phyloP scores from a whole-genome alignment of 2,113 vertebrate genomes.

The Tympanuchus pallidicinctus region DNA sequence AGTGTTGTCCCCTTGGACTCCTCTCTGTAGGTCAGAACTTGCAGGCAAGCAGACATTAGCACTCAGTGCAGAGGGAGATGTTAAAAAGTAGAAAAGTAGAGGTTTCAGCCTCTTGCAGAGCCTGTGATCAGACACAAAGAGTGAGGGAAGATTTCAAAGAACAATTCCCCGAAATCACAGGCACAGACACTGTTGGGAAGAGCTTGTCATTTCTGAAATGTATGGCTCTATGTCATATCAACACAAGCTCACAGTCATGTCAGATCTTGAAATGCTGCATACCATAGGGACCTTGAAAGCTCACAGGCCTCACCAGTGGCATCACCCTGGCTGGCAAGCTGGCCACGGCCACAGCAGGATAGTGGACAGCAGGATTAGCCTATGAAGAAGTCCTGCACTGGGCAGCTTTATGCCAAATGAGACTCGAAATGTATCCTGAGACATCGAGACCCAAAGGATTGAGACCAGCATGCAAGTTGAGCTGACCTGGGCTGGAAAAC shows the following conservation, averaged over 20 bases:
- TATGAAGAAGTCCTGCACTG: fast-evolving
- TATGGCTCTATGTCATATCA: neutral
- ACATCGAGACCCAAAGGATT: neutral
- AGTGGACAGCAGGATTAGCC: neutral
- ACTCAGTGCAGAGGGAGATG: fast-evolving
- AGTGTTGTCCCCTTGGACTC: neutral
- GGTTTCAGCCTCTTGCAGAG: neutral
- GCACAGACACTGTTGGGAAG: neutral
- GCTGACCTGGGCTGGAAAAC: neutral
- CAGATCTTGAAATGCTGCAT: neutral
- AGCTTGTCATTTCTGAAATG: neutral
- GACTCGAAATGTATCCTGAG: fast-evolving
- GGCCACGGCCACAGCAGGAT: neutral
- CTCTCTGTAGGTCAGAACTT: neutral
- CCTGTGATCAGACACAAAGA: neutral
- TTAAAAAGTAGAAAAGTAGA: neutral
- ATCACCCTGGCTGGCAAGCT: neutral
- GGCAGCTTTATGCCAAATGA: neutral
- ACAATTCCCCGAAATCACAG: neutral
- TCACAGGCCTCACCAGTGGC: neutral
- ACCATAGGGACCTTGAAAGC: neutral
- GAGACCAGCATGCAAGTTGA: neutral
- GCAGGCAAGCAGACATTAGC: neutral
- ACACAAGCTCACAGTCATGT: neutral
- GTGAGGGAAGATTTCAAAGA: neutral